Evolutionary conservation across 92 coral and sea anemone species (phyloP), one percentile per base, ranked within the genome.

Genomic region (Umimayanthus chanpuru): DNA sequence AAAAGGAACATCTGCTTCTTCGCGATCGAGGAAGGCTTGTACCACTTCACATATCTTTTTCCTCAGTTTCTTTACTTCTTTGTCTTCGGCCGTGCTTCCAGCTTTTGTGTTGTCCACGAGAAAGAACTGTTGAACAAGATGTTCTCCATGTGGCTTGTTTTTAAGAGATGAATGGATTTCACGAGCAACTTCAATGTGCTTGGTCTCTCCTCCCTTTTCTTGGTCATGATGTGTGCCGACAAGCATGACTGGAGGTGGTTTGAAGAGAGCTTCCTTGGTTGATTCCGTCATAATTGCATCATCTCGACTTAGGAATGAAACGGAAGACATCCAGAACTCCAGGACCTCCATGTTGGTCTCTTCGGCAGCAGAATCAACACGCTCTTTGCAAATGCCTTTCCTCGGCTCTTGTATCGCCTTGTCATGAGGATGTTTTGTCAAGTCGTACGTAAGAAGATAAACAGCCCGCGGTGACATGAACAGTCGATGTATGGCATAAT

Each of bases 401-500:
- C 43, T 93, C 3, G 89, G 85, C 7, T 83, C 79, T 25, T 92
- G 88, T 5, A 25, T 71, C 68, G 96, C 94, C 68, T 30, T 73
- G 56, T 47, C 88, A 26, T 87, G 86, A 30, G 73, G 89, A 72
- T 87, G 75, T 8, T 85, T 81, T 43, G 92, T 85, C 61, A 93
- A 88, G 79, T 88, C 92, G 64, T 87, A 73, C 14, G 92, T 94
- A 50, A 93, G 81, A 47, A 93, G 74, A 66, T 87, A 93, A 49
- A 93, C 88, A 23, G 92, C 94, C 41, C 89, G 87, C 8, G 92
- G 65, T 26, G 94, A 88, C 76, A 93, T 85, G 44, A 93, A 93
- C 65, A 93, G 77, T 73, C 92, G 93, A 55, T 93, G 97, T 14
- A 94, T 93, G 21, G 87, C 91, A 85, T 91, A 88, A 72, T 93